Conservation (phyloP, 2,113 vertebrate species). For the Caretta caretta region DNA sequence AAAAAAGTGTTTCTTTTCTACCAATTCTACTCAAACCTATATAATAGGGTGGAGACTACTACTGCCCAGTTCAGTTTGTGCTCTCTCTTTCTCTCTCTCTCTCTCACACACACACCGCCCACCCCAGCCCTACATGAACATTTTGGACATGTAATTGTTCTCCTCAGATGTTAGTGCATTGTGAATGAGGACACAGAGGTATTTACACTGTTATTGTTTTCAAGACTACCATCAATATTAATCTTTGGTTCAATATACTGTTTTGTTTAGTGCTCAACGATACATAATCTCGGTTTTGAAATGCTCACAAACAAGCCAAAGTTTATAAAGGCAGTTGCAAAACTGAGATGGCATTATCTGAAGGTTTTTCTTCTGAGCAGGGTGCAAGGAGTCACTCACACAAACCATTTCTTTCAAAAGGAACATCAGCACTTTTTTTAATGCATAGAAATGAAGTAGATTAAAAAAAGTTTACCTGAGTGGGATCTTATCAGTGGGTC, state of each 20-base stretch:
- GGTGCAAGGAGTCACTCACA: not conserved
- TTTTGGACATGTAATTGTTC: too few species aligned
- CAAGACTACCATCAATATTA: not conserved
- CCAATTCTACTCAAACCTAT: not conserved
- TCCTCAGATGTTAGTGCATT: not conserved
- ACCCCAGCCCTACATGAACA: not conserved
- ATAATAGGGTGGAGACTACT: not conserved
- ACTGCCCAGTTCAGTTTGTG: not conserved
- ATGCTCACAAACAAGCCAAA: not conserved
- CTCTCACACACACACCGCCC: not conserved
- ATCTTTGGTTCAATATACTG: not conserved
- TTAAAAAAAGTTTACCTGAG: not conserved
- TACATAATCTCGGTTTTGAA: not conserved
- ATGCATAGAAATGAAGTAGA: not conserved
- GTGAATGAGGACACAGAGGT: not conserved
- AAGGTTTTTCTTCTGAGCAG: not conserved
- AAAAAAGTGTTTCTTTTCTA: not conserved
- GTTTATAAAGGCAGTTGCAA: not conserved
- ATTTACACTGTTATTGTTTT: not conserved
- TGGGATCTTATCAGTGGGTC: too few species aligned
- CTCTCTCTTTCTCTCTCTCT: too few species aligned
- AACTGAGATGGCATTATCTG: not conserved
- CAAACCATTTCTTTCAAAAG: not conserved
- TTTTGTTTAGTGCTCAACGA: not conserved
- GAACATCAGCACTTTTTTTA: not conserved